phyloP scores from a whole-genome alignment of 2,113 vertebrate species.

The Martes martes region DNA sequence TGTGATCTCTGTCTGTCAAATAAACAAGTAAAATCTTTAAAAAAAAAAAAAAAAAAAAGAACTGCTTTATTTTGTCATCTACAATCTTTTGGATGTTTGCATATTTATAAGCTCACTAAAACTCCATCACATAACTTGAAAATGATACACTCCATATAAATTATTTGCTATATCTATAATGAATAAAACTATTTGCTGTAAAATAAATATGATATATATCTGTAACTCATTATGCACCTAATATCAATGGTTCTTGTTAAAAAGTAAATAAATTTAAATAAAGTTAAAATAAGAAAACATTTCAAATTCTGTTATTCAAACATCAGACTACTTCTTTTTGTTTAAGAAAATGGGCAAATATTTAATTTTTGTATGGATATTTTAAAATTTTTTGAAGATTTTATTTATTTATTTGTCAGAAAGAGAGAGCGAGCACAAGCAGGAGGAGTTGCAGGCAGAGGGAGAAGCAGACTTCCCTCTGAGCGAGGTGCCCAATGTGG shows the following conservation, averaged over 20 bases:
- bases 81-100: not conserved
- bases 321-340: not conserved
- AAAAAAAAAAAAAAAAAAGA: no score
- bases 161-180: not conserved
- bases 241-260: not conserved
- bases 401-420: no score
- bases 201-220: not conserved
- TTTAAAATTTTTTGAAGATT: not conserved
- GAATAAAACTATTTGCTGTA: not conserved
- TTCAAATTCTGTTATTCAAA: not conserved
- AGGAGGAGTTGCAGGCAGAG: no score
- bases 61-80: not conserved
- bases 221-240: not conserved
- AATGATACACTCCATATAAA: not conserved
- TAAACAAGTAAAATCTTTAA: no score
- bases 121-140: not conserved
- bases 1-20: no score
- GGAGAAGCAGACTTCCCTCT: no score
- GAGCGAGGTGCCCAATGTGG: no score
- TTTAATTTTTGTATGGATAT: not conserved
- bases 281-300: not conserved
- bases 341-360: not conserved
- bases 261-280: not conserved
- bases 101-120: not conserved
- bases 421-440: no score